Percentiles rank a stretch among this genome's conserved stretches.
Conservation (phyloP, 1,140 invertebrate genomes). For the Drosophila ananassae region DNA sequence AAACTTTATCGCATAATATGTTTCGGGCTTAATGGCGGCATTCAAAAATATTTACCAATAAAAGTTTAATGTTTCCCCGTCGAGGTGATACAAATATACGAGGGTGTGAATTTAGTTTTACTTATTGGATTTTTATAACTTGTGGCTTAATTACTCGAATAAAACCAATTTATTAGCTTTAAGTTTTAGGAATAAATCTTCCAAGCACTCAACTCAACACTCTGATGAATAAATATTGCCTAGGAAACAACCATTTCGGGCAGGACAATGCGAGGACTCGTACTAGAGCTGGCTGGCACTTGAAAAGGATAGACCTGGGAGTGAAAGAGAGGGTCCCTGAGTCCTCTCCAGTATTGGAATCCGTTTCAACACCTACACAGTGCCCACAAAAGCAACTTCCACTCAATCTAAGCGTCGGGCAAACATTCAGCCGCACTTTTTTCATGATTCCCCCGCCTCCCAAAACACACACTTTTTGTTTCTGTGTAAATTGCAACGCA, state of each 20-base stretch:
- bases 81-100: too few species aligned
- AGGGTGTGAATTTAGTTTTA: too few species aligned
- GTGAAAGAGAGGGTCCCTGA: not conserved
- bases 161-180: conserved; percentile 13
- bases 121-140: too few species aligned
- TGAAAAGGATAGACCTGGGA: conserved; percentile 10
- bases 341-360: conserved; percentile 23
- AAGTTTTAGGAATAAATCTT: conserved; percentile 3
- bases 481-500: conserved; percentile 78
- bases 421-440: conserved; percentile 60
- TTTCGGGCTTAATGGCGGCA: conserved; percentile 26
- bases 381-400: conserved; percentile 59
- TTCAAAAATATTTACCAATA: conserved; percentile 16
- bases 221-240: conserved; percentile 42
- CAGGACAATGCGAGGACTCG: conserved; percentile 1
- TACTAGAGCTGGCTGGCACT: conserved; percentile 9
- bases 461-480: conserved; percentile 16
- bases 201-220: conserved; percentile 17
- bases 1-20: conserved; percentile 46
- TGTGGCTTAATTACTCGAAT: not conserved
- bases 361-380: conserved; percentile 50
- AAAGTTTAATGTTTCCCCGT: not conserved
- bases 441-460: not conserved
- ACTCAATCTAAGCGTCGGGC: conserved; percentile 75
- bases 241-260: conserved; percentile 7